A percentile compares a stretch with the other conserved stretches of the same genome.
These are phyloP conservation scores for Meriones unguiculatus DNA, from an alignment of 2,113 vertebrate genomes.

Conservation along the genomic window DNA sequence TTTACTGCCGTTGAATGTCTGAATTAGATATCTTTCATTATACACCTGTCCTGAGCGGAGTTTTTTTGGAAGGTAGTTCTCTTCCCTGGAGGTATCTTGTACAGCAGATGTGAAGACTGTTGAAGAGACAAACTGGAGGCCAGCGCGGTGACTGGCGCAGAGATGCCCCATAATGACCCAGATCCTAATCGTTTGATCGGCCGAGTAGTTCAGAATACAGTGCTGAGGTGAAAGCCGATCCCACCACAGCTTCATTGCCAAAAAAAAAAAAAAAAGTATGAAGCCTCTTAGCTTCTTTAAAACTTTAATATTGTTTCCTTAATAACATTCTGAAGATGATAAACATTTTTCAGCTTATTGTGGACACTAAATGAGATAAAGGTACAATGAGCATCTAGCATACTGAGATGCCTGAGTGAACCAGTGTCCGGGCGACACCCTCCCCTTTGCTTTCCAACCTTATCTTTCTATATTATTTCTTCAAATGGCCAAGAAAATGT, in stretches of 20 bases:
- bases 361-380: constrained; percentile 35
- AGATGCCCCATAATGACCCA: neutral
- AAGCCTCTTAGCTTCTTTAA: neutral
- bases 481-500: constrained; percentile 20
- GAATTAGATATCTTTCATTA: neutral
- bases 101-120: neutral
- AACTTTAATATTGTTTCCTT: neutral
- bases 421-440: neutral
- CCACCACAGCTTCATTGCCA: neutral
- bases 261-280: neutral
- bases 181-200: neutral
- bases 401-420: neutral
- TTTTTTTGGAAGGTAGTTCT: neutral
- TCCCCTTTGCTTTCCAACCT: constrained; percentile 23
- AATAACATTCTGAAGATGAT: constrained; percentile 22
- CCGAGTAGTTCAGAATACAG: neutral
- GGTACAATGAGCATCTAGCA: neutral
- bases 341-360: neutral
- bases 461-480: constrained; percentile 32
- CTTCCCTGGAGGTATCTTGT: neutral
- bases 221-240: neutral
- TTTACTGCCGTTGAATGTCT: neutral
- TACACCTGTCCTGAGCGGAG: neutral
- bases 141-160: neutral
- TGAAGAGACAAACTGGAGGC: neutral